Conservation (phyloP, 1,140 invertebrate genomes). For the Bombus pascuorum region DNA sequence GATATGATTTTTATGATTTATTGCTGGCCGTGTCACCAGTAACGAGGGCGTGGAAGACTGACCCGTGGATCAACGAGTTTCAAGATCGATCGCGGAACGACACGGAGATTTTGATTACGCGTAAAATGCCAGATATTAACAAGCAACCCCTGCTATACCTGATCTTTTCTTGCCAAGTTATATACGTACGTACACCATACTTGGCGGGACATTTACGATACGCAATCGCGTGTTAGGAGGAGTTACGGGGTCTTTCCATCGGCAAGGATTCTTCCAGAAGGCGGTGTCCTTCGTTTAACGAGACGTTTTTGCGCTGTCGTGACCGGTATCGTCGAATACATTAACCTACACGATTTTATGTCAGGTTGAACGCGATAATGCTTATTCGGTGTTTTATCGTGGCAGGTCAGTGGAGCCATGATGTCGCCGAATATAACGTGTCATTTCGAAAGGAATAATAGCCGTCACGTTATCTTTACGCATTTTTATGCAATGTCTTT, state of each 20-base stretch:
- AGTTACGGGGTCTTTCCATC: background rate
- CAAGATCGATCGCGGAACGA: slow-evolving; percentile 46
- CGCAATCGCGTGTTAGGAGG: background rate
- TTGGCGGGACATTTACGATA: background rate
- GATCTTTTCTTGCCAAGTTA: background rate
- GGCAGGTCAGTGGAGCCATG: background rate
- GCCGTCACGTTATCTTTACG: background rate
- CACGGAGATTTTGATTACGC: slow-evolving; percentile 39
- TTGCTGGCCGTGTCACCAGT: slow-evolving; percentile 20
- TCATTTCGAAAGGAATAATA: background rate
- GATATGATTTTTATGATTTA: slow-evolving; percentile 56
- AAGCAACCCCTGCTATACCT: background rate
- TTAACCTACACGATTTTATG: slow-evolving; percentile 30
- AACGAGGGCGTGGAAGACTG: background rate
- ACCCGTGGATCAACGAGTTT: slow-evolving; percentile 46
- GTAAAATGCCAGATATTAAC: slow-evolving; percentile 38
- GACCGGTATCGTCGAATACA: slow-evolving; percentile 24
- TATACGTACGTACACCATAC: background rate
- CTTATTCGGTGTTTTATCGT: slow-evolving; percentile 1
- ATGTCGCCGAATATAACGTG: background rate
- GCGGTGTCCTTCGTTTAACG: background rate
- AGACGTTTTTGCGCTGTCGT: slow-evolving; percentile 2
- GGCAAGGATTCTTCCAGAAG: slow-evolving; percentile 9
- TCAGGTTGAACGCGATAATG: slow-evolving; percentile 31
- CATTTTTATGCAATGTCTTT: background rate